A percentile compares a stretch with the other conserved stretches of the same genome.
These are phyloP conservation scores for Pseudopleuronectes americanus DNA, from an alignment of 2,797 vertebrate genomes.

Conservation along the genomic window DNA sequence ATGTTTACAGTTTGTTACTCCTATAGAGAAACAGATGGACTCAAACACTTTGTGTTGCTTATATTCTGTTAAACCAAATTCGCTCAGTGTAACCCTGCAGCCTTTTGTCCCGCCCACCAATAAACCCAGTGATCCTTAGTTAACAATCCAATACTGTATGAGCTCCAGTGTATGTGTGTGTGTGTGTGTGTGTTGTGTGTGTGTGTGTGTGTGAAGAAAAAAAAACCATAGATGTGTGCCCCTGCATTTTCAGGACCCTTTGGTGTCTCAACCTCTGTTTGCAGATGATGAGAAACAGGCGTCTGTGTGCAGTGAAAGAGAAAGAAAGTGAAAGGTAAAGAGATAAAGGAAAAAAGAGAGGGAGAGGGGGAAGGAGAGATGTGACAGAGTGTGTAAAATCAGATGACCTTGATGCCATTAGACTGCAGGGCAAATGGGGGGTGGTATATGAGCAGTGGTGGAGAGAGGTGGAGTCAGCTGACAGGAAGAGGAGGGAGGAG, in stretches of 20 bases:
- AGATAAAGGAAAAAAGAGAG: conserved; percentile 17
- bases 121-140: conserved; percentile 69
- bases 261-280: conserved; percentile 14
- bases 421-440: conserved; percentile 55
- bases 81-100: conserved; percentile 39
- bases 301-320: conserved; percentile 3
- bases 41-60: conserved; percentile 28
- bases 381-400: conserved; percentile 57
- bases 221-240: conserved; percentile 26
- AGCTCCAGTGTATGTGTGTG: conserved; percentile 2
- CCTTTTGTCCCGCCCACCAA: conserved; percentile 66
- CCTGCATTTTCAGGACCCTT: conserved; percentile 28
- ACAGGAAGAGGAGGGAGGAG: conserved; percentile 58
- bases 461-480: conserved; percentile 61
- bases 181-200: too few species aligned
- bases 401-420: conserved; percentile 80
- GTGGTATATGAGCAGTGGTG: conserved; percentile 22
- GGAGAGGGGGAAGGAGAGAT: conserved; percentile 12
- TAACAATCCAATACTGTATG: conserved; percentile 72
- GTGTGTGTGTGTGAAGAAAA: conserved; percentile 1
- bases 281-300: conserved; percentile 28
- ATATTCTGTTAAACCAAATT: conserved; percentile 38
- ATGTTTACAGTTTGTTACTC: conserved; percentile 20
- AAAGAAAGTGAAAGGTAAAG: conserved; percentile 27
- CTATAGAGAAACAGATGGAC: conserved; percentile 8